phyloP scores from a whole-genome alignment of 2,113 vertebrate genomes.

The Gopherus flavomarginatus region DNA sequence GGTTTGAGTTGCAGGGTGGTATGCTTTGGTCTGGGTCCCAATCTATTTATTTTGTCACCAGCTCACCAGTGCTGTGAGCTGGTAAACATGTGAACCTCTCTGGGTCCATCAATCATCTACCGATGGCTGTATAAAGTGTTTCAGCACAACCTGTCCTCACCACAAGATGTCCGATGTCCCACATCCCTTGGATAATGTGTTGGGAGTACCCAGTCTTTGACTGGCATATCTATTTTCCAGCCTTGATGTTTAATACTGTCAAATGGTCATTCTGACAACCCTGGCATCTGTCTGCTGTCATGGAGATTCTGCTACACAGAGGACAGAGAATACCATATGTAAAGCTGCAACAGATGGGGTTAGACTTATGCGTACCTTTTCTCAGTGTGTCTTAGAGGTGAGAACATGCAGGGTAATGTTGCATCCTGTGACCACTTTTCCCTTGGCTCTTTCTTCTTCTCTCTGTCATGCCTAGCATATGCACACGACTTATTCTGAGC shows the following conservation, averaged over 20 bases:
- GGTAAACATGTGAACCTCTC: background rate
- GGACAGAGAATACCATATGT: background rate
- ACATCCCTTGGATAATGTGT: accelerated
- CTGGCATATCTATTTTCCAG: accelerated
- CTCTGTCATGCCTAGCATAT: background rate
- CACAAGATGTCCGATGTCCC: background rate
- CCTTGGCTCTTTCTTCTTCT: background rate
- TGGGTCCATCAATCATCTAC: background rate
- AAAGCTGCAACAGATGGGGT: background rate
- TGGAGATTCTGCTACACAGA: background rate
- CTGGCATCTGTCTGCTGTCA: accelerated
- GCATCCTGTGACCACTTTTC: background rate
- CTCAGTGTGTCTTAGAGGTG: background rate
- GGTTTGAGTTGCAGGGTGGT: background rate
- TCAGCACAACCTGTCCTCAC: background rate
- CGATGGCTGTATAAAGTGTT: background rate
- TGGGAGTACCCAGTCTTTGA: accelerated
- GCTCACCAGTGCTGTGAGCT: background rate
- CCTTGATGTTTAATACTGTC: background rate
- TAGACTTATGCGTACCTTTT: background rate
- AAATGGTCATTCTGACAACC: background rate
- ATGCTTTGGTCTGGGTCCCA: background rate
- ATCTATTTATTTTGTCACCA: background rate
- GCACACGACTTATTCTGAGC: accelerated
- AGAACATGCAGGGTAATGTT: background rate